Conservation (phyloP, 1,140 invertebrate genomes). For the Augochlora pura region DNA sequence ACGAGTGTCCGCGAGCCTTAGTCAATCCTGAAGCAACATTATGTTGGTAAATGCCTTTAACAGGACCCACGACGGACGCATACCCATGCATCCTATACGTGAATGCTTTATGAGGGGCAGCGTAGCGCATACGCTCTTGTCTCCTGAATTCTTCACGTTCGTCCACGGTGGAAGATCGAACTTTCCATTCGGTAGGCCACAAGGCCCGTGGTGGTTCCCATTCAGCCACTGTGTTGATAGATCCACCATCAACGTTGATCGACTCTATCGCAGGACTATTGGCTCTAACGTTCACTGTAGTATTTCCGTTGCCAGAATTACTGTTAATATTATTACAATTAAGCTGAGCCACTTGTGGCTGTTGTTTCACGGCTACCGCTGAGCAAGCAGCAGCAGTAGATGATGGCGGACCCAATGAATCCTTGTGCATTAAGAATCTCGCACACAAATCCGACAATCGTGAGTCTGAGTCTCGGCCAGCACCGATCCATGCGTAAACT, state of each 20-base stretch:
- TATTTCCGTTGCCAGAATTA: constrained; percentile 31
- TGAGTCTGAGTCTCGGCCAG: constrained; percentile 94
- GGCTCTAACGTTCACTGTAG: constrained; percentile 36
- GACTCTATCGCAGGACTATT: constrained; percentile 67
- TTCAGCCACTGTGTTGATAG: constrained; percentile 66
- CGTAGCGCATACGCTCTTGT: constrained; percentile 88
- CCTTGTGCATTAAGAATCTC: constrained; percentile 74
- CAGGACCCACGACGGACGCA: constrained; percentile 92
- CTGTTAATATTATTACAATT: constrained; percentile 43
- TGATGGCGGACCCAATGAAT: constrained; percentile 68
- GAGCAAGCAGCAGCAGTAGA: constrained; percentile 8
- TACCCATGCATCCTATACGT: constrained; percentile 92
- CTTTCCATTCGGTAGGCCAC: constrained; percentile 89
- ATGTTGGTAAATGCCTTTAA: constrained; percentile 92
- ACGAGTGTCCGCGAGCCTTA: constrained; percentile 90
- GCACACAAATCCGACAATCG: constrained; percentile 86
- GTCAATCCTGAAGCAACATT: constrained; percentile 80
- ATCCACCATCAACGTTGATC: constrained; percentile 62
- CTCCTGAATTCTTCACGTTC: constrained; percentile 90
- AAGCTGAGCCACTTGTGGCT: constrained; percentile 50
- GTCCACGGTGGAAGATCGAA: constrained; percentile 87
- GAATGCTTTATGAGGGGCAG: constrained; percentile 92
- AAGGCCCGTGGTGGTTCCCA: constrained; percentile 83
- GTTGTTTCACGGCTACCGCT: constrained; percentile 54
- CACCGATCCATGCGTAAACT: constrained; percentile 95